Evolutionary conservation across 2,888 invertebrate genomes (phyloP).

Genomic region (Sarcophaga carnaria): DNA sequence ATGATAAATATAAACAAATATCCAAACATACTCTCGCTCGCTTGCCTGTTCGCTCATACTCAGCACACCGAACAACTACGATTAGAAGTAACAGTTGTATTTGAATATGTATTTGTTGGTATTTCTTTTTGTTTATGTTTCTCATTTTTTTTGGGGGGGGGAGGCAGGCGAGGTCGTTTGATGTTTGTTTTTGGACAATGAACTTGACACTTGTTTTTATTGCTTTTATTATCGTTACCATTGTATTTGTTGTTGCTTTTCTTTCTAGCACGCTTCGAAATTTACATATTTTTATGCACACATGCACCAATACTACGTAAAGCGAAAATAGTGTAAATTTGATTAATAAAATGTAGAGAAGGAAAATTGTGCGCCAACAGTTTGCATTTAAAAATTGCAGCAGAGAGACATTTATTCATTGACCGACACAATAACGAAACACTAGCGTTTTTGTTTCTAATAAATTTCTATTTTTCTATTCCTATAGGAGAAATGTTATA

Average conservation of each 20-base stretch:
- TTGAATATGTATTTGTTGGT: conserved; percentile 20
- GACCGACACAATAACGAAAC: too few relatives aligned
- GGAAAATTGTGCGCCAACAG: not conserved
- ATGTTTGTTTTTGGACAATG: conserved; percentile 65
- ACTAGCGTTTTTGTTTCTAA: too few relatives aligned
- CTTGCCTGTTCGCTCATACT: not conserved
- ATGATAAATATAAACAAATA: conserved; percentile 47
- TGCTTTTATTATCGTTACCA: not conserved
- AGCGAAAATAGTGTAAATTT: too few relatives aligned
- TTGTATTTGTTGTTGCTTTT: not conserved
- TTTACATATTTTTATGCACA: conserved; percentile 11
- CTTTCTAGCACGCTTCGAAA: conserved; percentile 40
- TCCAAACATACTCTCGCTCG: conserved; percentile 18
- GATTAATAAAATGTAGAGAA: not conserved
- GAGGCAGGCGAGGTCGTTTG: conserved; percentile 10
- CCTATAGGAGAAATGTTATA: too few relatives aligned
- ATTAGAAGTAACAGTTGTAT: conserved; percentile 46
- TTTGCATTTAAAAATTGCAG: not conserved
- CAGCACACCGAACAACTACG: conserved; percentile 5
- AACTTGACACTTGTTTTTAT: conserved; percentile 65
- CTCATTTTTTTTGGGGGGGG: not conserved
- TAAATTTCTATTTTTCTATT: too few relatives aligned
- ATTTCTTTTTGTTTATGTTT: not conserved
- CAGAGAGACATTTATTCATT: too few relatives aligned
- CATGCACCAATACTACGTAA: too few relatives aligned